Evolutionary conservation across 2,113 vertebrate genomes (phyloP).

Genomic region (Carettochelys insculpta): DNA sequence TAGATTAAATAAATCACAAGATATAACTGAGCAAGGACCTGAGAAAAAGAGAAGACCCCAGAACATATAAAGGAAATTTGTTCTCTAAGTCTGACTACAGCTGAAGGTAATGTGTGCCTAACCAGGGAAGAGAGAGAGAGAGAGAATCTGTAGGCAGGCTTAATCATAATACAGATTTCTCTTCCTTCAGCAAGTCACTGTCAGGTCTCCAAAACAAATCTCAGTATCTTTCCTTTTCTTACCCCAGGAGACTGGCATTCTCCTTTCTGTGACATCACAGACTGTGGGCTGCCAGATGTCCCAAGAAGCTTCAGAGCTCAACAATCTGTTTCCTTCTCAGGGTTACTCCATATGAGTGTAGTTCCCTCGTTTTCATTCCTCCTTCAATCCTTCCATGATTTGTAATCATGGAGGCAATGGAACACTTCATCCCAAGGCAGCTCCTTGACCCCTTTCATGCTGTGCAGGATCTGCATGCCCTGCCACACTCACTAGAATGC

Average conservation of each 20-base stretch:
- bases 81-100: background rate
- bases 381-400: background rate
- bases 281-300: background rate
- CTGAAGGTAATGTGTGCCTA: background rate
- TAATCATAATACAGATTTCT: background rate
- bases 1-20: conserved; percentile 14
- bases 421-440: background rate
- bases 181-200: background rate
- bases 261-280: background rate
- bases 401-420: background rate
- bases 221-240: background rate
- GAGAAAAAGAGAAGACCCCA: background rate
- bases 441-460: background rate
- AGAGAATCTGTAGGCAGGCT: background rate
- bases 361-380: background rate
- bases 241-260: background rate
- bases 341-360: background rate
- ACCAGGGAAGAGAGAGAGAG: too few species aligned
- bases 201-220: background rate
- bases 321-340: background rate
- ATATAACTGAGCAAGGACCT: background rate
- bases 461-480: background rate
- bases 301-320: background rate
- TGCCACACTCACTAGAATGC: background rate
- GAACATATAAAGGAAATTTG: background rate